These are phyloP conservation scores for Bolinopsis microptera DNA, from an alignment of 37 sponge, comb jelly and placozoan species.

Conservation along the genomic window DNA sequence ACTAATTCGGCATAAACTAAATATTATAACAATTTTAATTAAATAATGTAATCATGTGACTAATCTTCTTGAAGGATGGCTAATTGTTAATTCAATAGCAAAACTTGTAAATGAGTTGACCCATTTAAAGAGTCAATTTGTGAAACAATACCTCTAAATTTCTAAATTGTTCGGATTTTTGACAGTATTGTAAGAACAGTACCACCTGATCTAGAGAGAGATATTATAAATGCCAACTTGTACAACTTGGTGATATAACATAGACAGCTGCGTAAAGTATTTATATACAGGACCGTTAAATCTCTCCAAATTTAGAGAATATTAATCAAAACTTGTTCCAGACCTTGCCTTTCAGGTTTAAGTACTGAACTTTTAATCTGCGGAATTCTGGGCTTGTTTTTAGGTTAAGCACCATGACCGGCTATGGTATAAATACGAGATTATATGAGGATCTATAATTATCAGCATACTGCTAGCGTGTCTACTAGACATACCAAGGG, in stretches of 20 bases:
- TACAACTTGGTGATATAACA: neutral
- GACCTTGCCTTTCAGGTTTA: neutral
- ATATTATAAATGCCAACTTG: neutral
- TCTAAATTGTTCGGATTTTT: neutral
- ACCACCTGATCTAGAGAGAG: neutral
- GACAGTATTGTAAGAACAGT: neutral
- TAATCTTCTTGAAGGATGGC: neutral
- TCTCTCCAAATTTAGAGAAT: neutral
- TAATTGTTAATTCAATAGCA: constrained; percentile 48
- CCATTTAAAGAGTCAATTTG: neutral
- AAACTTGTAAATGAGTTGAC: constrained; percentile 42
- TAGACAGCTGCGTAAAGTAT: neutral
- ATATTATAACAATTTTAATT: constrained; percentile 59
- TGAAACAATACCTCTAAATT: neutral
- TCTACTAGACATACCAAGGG: too few species aligned
- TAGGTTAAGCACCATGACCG: too few species aligned
- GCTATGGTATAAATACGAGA: too few species aligned
- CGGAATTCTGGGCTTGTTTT: too few species aligned
- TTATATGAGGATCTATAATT: too few species aligned
- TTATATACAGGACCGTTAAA: neutral
- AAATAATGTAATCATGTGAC: constrained; percentile 51
- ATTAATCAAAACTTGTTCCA: neutral
- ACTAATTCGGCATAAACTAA: constrained; percentile 46
- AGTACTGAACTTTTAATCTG: too few species aligned
- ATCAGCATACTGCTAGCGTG: too few species aligned